phyloP scores from a whole-genome alignment of 92 coral and sea anemone species.

The Anthopleura xanthogrammica region DNA sequence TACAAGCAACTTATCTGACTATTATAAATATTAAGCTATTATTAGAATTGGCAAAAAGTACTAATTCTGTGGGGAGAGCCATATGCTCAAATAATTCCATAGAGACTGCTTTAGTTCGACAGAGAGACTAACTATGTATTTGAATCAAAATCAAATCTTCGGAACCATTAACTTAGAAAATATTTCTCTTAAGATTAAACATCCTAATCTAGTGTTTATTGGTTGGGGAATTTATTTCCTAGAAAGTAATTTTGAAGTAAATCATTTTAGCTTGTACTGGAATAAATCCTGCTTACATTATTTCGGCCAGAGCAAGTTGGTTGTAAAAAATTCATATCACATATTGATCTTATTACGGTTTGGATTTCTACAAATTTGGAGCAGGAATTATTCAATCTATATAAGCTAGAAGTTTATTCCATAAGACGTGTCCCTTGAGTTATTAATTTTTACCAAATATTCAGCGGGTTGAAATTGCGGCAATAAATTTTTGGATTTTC shows the following conservation, averaged over 20 bases:
- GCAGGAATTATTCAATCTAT: neutral
- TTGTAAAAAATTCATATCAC: neutral
- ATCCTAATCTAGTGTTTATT: neutral
- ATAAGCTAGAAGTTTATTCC: neutral
- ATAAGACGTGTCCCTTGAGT: neutral
- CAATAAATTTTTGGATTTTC: neutral
- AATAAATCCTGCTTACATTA: neutral
- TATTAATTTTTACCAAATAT: neutral
- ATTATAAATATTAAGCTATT: constrained; percentile 11
- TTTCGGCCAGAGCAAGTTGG: neutral
- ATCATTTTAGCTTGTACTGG: neutral
- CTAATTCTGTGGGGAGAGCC: neutral
- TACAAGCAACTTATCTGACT: constrained; percentile 1
- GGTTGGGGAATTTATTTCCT: neutral
- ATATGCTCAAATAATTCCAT: neutral
- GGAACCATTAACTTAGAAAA: neutral
- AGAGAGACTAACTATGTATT: neutral
- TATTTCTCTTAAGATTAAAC: neutral
- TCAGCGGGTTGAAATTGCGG: neutral
- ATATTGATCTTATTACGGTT: neutral
- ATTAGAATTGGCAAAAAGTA: neutral
- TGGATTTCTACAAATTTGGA: neutral
- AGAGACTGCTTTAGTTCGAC: neutral
- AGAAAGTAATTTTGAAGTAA: neutral
- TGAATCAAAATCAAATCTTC: neutral